Evolutionary conservation across 2,797 vertebrate species (phyloP).

Genomic region (Sebastes taczanowskii): DNA sequence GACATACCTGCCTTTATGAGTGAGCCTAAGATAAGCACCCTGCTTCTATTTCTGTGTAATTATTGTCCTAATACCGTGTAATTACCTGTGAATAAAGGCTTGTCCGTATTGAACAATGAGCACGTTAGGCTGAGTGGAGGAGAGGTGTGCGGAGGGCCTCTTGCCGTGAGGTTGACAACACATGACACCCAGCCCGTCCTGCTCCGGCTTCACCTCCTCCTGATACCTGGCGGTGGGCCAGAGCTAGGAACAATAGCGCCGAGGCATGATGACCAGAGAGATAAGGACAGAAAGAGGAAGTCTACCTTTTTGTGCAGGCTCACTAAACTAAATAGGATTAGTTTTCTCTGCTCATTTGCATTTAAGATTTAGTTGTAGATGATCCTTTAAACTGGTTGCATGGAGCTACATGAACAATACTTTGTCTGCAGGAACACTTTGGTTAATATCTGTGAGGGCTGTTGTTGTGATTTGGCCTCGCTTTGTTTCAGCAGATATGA

Average conservation of each 20-base stretch:
- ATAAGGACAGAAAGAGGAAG: slow-evolving; percentile 68
- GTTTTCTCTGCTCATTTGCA: slow-evolving; percentile 1
- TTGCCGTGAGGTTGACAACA: slow-evolving; percentile 43
- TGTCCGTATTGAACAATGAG: slow-evolving; percentile 27
- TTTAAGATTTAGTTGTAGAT: background rate
- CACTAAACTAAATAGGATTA: slow-evolving; percentile 20
- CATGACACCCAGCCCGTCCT: slow-evolving; percentile 55
- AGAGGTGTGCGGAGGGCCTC: slow-evolving; percentile 30
- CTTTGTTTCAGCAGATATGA: slow-evolving; percentile 13
- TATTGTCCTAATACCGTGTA: slow-evolving; percentile 3
- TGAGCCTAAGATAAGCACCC: background rate
- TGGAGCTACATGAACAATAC: background rate
- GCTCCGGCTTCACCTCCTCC: slow-evolving; percentile 52
- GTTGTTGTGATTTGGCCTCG: slow-evolving; percentile 11
- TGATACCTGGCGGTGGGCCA: slow-evolving; percentile 64
- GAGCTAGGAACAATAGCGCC: slow-evolving; percentile 50
- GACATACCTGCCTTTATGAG: background rate
- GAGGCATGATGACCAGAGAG: slow-evolving; percentile 52
- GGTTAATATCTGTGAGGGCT: background rate
- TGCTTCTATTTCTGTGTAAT: background rate
- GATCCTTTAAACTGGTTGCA: background rate
- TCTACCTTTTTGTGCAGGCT: slow-evolving; percentile 30
- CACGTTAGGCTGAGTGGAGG: background rate
- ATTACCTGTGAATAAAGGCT: slow-evolving; percentile 17
- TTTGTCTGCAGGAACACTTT: background rate